Evolutionary conservation across 2,888 invertebrate genomes (phyloP), one percentile per base, ranked within the genome.

Genomic region (Patella pellucida): DNA sequence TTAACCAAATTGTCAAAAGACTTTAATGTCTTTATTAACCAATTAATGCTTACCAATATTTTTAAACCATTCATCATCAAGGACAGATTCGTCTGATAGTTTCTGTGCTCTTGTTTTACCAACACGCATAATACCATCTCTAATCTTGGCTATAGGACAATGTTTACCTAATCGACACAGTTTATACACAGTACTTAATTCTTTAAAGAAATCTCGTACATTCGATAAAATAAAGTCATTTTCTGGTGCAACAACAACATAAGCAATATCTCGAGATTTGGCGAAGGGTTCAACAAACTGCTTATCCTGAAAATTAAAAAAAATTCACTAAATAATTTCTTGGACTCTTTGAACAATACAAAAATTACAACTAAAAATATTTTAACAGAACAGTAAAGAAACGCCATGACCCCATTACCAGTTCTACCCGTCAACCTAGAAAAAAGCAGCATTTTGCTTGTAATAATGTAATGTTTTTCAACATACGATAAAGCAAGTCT

Each of bases 281-380:
- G 97, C 95, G 91, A 97, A 98, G 0, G 99, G 99, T 90, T 99
- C 98, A 15, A 99, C 92, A n/a, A 96, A 92, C n/a, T 99, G 93
- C 87, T 97, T 95, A 91, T 99, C 99, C 91, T 91, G 85, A 3
- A 85, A 83, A 52, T 77, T 76, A 74, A 75, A 78, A 41, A 5
- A 9, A 5, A 41, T 41, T 41, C 9, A 7, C 41, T 9, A 9
- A 9, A 41, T 41, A 41, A 9, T 9, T 41, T 5, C 5, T 31
- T 31, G 2, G 31, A 2, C 2, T 31, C 31, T 41, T 41, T 41
- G 41, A 41, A 1, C 1, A 41, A 41, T 9, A 41, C 41, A 9
- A 41, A 41, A 41, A 41, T 41, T 9, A 41, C 41, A 41, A 9
- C 41, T 41, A 1, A 9, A 41, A 41, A 9, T 41, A 41, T 41